Evolutionary conservation across 2,113 vertebrate species (phyloP).

Genomic region (Mesembrinibis cayennensis): DNA sequence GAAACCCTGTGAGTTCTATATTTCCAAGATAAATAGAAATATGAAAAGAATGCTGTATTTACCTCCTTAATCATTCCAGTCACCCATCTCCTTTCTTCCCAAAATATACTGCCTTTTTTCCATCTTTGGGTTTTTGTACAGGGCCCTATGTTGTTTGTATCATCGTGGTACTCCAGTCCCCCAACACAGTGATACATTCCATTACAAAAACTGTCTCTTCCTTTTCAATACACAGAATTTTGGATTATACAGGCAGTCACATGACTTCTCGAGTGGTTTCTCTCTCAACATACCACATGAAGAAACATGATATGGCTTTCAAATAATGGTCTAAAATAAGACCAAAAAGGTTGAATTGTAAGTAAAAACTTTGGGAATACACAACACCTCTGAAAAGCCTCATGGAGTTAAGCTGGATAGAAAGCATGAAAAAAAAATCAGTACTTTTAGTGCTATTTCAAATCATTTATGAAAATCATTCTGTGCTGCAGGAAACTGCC

Average conservation of each 20-base stretch:
- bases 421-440: background rate
- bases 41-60: background rate
- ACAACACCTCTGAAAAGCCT: background rate
- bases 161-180: background rate
- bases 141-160: background rate
- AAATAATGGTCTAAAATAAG: background rate
- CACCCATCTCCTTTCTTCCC: background rate
- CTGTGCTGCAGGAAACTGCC: background rate
- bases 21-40: background rate
- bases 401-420: background rate
- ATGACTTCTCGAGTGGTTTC: background rate
- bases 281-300: background rate
- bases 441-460: background rate
- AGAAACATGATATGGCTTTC: background rate
- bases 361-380: background rate
- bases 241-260: background rate
- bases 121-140: background rate
- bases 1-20: rapidly evolving
- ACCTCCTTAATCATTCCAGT: background rate
- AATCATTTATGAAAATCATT: background rate
- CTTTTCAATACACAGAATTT: background rate
- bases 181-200: background rate
- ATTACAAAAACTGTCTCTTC: constrained; percentile 3
- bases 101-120: background rate
- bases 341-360: background rate